A percentile compares a stretch with the other conserved stretches of the same genome.
Evolutionary conservation across 2,888 invertebrate species (phyloP).

Genomic region (Philopedon plagiatum): DNA sequence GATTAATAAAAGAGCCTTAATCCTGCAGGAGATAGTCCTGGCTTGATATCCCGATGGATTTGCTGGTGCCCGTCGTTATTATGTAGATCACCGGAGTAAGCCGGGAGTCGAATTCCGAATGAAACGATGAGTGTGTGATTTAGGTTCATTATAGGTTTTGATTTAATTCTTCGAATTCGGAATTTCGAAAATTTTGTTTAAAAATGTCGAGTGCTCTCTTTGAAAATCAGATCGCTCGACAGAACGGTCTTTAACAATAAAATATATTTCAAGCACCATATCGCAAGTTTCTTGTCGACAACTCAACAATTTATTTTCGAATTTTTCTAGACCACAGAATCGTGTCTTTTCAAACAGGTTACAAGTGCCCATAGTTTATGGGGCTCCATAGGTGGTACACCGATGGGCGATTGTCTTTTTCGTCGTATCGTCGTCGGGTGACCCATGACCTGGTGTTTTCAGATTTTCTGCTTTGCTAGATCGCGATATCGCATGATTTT

Average conservation of each 20-base stretch:
- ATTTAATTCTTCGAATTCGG: too few relatives aligned
- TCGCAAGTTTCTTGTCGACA: slow-evolving; percentile 40
- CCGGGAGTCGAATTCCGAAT: slow-evolving; percentile 7
- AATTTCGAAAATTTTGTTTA: too few relatives aligned
- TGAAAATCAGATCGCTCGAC: too few relatives aligned
- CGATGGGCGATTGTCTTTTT: slow-evolving; percentile 50
- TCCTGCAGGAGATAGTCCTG: slow-evolving; percentile 58
- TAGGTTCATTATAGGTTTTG: too few relatives aligned
- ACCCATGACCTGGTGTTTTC: slow-evolving; percentile 47
- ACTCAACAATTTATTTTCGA: slow-evolving; percentile 31
- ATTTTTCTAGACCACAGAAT: slow-evolving; percentile 46
- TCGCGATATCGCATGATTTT: slow-evolving; percentile 40
- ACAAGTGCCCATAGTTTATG: slow-evolving; percentile 49
- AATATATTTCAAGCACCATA: neutral
- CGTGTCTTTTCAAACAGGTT: slow-evolving; percentile 44
- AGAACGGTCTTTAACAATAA: neutral
- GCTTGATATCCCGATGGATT: slow-evolving; percentile 67
- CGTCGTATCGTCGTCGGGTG: slow-evolving; percentile 36
- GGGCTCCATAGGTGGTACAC: slow-evolving; percentile 48
- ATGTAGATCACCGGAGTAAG: slow-evolving; percentile 66
- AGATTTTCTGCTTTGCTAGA: slow-evolving; percentile 50
- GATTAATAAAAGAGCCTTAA: slow-evolving; percentile 69
- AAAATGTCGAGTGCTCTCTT: too few relatives aligned
- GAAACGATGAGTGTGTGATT: slow-evolving; percentile 11
- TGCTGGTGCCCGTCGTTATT: slow-evolving; percentile 64